Evolutionary conservation across 1,140 invertebrate species (phyloP).

Genomic region (Cryptotermes secundus): DNA sequence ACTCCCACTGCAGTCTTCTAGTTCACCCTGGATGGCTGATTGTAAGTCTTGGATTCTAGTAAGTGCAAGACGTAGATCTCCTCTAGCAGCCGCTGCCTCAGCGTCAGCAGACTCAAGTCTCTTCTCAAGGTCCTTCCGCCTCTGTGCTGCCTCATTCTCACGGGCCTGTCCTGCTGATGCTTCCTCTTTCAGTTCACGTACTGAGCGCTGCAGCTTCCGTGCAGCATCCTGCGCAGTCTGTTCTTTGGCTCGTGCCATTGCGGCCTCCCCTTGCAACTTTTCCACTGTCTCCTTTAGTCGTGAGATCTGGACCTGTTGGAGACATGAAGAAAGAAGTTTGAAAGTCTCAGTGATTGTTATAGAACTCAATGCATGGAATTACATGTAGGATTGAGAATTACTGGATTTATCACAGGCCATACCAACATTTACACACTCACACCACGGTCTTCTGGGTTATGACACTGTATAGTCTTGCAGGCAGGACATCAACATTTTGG

Average conservation of each 20-base stretch:
- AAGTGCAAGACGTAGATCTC: slow-evolving; percentile 76
- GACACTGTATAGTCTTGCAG: no score
- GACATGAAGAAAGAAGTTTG: background rate
- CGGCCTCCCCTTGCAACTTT: slow-evolving; percentile 71
- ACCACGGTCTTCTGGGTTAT: no score
- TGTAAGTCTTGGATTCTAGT: slow-evolving; percentile 84
- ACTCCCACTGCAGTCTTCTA: slow-evolving; percentile 58
- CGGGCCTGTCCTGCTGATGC: slow-evolving; percentile 60
- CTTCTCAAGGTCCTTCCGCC: slow-evolving; percentile 68
- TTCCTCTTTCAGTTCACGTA: slow-evolving; percentile 74
- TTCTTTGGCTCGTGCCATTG: slow-evolving; percentile 68
- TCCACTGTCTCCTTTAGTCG: slow-evolving; percentile 83
- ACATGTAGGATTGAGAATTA: no score
- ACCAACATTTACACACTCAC: no score
- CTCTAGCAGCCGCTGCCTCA: slow-evolving; percentile 60
- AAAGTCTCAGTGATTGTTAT: no score
- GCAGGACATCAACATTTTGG: no score
- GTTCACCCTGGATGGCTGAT: slow-evolving; percentile 76
- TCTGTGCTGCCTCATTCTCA: slow-evolving; percentile 70
- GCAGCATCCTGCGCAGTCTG: slow-evolving; percentile 72
- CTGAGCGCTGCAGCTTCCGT: slow-evolving; percentile 67
- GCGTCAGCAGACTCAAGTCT: slow-evolving; percentile 64
- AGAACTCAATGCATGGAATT: no score
- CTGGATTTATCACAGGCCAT: no score
- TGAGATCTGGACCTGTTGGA: slow-evolving; percentile 64